Conservation (phyloP, 92 coral and sea anemone species). For the Bergia puertoricense region DNA sequence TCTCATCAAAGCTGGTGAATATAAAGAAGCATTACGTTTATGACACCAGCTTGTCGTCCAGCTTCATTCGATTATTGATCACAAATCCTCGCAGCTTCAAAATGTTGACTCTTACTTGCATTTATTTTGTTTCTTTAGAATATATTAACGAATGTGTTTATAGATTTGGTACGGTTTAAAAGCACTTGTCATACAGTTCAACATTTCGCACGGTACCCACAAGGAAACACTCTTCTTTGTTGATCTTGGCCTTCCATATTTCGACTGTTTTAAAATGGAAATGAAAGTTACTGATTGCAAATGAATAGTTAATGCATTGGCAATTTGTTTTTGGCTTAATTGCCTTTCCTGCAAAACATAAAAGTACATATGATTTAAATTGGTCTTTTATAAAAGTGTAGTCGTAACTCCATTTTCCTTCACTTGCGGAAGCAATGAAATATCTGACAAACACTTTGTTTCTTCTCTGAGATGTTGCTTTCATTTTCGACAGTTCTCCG, state of each 20-base stretch:
- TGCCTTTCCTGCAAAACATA: background rate
- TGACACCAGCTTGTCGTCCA: background rate
- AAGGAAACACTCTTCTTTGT: background rate
- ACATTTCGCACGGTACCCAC: background rate
- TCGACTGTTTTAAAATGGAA: background rate
- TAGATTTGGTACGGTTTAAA: background rate
- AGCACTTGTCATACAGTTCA: background rate
- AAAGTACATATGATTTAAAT: too few species aligned
- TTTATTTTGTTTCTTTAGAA: background rate
- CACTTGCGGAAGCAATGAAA: background rate
- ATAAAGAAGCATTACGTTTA: background rate
- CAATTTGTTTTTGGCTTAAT: background rate
- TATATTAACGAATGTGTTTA: background rate
- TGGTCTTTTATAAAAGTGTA: background rate
- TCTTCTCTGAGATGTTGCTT: too few species aligned
- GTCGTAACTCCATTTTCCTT: background rate
- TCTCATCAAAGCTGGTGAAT: background rate
- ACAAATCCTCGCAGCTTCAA: background rate
- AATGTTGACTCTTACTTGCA: background rate
- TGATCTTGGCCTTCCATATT: background rate
- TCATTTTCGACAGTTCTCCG: too few species aligned
- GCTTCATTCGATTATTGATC: background rate
- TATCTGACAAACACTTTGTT: too few species aligned
- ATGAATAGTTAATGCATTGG: background rate
- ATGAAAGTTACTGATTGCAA: background rate